A percentile compares a stretch with the other conserved stretches of the same genome.
phyloP scores from a whole-genome alignment of 2,113 vertebrate species.

The Corapipo altera region DNA sequence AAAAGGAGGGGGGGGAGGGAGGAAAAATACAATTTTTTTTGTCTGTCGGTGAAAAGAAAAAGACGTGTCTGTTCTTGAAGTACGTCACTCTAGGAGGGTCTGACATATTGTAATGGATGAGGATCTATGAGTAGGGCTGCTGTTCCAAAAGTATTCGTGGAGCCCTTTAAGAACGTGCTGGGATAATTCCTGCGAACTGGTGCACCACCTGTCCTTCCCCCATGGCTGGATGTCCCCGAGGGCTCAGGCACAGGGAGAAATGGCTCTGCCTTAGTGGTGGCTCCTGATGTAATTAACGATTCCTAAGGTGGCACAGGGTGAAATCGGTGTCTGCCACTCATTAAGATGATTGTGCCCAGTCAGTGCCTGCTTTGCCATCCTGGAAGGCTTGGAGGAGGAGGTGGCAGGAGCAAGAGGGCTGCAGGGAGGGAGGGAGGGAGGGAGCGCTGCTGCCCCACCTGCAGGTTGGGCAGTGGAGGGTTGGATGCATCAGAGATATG shows the following conservation, averaged over 20 bases:
- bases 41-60: neutral
- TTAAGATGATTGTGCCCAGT: neutral
- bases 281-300: neutral
- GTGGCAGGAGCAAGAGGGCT: rapidly evolving
- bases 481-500: neutral
- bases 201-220: rapidly evolving
- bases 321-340: neutral
- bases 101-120: neutral
- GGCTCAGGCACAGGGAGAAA: neutral
- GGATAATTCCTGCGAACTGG: rapidly evolving
- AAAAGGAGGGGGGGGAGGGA: too few species aligned
- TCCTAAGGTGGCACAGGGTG: neutral
- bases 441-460: neutral
- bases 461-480: neutral
- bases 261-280: neutral
- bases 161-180: rapidly evolving
- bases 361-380: neutral
- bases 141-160: neutral
- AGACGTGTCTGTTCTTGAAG: rapidly evolving
- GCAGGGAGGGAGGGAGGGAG: neutral
- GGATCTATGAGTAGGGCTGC: neutral
- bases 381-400: neutral
- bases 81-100: neutral
- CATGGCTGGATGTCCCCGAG: neutral
- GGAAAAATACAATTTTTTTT: neutral